Evolutionary conservation across 2,888 invertebrate genomes (phyloP), one percentile per base, ranked within the genome.

Genomic region (Hydraecia micacea): DNA sequence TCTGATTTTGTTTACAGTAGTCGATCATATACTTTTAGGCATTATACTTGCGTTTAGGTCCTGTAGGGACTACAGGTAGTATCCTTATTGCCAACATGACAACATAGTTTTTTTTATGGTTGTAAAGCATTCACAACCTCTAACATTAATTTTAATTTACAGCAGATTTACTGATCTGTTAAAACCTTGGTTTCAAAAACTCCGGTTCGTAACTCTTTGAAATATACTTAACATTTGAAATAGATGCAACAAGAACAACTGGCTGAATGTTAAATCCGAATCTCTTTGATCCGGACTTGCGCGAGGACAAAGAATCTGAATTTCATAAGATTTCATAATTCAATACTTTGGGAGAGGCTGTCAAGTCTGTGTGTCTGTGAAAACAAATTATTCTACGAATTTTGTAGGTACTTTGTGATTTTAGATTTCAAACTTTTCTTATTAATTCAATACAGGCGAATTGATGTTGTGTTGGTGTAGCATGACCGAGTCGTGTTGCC

Each of bases 241-340:
- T 36, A 69, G 5, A 52, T 32, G 32, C 15, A 18, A 58, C 36
- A 55, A 18, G 58, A 79, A 79, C 18, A 79, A 58, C n/a, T 28
- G 32, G 8, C 36, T 73, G 25, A 63, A 63, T 81, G 63, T 42
- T 25, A 81, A 73, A 55, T 78, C 7, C 13, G 9, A 28, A 72
- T 80, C 46, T 39, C 55, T 80, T 77, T 49, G 55, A 42, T 18
- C 32, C n/a, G 1, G 25, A 62, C 52, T 39, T 32, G 3, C 32
- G n/a, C 42, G 32, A 52, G 32, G 42, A 78, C 67, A 78, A 49
- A 32, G 63, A 67, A 80, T 60, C 52, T 52, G 71, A 79, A 55
- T 60, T 60, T 80, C 42, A 46, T 65, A 52, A 83, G 60, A 60
- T 52, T 65, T 60, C 42, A 36, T 58, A 65, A 75, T 39, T 55